Evolutionary conservation across 2,797 vertebrate genomes (phyloP).

Genomic region (Phaenicophaeus curvirostris): DNA sequence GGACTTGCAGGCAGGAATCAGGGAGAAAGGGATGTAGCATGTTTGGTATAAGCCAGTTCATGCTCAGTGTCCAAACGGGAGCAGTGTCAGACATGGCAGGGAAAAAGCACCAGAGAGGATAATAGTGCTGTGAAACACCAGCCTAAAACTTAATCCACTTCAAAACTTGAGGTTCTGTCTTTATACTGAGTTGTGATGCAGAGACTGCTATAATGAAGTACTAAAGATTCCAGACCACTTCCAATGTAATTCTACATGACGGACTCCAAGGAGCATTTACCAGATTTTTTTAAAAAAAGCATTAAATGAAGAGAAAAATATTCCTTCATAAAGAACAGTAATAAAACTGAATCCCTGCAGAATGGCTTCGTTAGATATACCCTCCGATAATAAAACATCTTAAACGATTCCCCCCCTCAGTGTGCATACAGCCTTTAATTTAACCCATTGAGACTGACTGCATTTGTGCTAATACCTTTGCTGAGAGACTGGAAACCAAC

Average conservation of each 20-base stretch:
- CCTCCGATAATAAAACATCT: not conserved
- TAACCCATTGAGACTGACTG: not conserved
- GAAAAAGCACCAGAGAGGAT: not conserved
- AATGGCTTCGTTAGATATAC: not conserved
- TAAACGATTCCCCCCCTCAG: not conserved
- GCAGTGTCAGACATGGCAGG: rapidly evolving
- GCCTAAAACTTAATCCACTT: not conserved
- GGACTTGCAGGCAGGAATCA: not conserved
- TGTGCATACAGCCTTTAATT: not conserved
- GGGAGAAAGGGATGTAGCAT: rapidly evolving
- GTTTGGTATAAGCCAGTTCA: not conserved
- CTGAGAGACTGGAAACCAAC: not conserved
- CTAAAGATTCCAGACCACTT: not conserved
- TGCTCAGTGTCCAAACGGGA: not conserved
- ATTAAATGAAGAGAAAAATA: not conserved
- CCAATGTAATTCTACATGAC: not conserved
- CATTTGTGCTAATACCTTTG: not conserved
- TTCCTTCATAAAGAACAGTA: not conserved
- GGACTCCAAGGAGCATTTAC: not conserved
- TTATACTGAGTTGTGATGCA: not conserved
- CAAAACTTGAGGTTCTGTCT: not conserved
- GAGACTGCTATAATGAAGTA: not conserved
- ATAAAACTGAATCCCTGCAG: not conserved
- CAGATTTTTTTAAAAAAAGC: not conserved
- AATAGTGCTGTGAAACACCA: not conserved